Evolutionary conservation across 2,888 invertebrate species (phyloP).

Genomic region (Sarcophaga subvicina): DNA sequence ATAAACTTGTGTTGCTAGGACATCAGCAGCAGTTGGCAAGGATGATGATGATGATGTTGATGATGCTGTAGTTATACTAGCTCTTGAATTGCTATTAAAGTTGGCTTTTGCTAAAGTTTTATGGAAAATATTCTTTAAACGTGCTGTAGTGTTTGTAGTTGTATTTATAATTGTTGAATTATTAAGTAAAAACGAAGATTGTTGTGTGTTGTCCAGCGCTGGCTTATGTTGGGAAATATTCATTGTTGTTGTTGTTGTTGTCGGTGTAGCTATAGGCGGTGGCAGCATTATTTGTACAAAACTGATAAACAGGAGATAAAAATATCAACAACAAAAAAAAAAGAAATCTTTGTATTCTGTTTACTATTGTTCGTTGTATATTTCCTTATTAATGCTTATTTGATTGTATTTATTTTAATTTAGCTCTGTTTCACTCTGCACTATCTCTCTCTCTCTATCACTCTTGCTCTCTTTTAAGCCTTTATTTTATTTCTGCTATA

Average conservation of each 20-base stretch:
- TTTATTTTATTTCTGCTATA: too few relatives aligned
- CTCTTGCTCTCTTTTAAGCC: too few relatives aligned
- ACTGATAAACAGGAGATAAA: neutral
- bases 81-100: constrained; percentile 47
- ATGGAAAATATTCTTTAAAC: constrained; percentile 72
- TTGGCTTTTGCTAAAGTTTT: constrained; percentile 73
- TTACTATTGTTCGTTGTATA: neutral
- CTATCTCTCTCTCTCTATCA: too few relatives aligned
- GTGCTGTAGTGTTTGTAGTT: constrained; percentile 29
- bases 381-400: neutral
- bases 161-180: constrained; percentile 9
- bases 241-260: constrained; percentile 72
- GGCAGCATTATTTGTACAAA: constrained; percentile 55
- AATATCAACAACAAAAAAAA: neutral
- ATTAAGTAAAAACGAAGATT: constrained; percentile 42
- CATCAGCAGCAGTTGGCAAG: neutral
- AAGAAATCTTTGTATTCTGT: neutral
- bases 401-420: neutral
- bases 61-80: neutral
- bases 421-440: neutral
- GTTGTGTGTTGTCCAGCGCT: constrained; percentile 21
- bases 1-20: constrained; percentile 56
- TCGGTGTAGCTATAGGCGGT: constrained; percentile 63
- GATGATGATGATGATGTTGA: neutral
- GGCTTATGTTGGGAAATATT: constrained; percentile 26